phyloP scores from a whole-genome alignment of 2,113 vertebrate species.

The Catharus bicknelli region DNA sequence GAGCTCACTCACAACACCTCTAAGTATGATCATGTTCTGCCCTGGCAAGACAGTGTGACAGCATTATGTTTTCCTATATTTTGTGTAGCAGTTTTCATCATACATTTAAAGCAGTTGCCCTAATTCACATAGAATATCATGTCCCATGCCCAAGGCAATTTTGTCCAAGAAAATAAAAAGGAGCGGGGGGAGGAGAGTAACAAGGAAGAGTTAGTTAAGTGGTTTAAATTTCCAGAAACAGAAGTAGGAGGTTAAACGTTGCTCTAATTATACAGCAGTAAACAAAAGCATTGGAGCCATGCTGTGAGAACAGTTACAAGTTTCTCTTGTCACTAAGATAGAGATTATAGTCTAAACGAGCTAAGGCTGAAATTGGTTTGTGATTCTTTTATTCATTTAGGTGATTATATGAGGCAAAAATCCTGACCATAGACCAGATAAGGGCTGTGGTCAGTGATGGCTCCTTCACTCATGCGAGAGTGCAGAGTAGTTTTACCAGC shows the following conservation, averaged over 20 bases:
- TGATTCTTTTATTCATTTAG: background rate
- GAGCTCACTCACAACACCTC: background rate
- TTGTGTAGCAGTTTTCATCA: background rate
- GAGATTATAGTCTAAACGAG: background rate
- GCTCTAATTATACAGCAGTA: slow-evolving; percentile 40
- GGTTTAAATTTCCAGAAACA: slow-evolving; percentile 35
- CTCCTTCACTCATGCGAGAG: background rate
- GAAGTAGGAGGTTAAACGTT: slow-evolving; percentile 5
- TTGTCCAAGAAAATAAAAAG: background rate
- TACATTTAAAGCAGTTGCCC: background rate
- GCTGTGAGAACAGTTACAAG: background rate
- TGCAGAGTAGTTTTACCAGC: background rate
- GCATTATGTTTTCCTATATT: background rate
- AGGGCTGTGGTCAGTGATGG: accelerated
- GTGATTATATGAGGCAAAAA: background rate
- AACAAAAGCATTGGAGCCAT: background rate
- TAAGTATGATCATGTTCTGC: background rate
- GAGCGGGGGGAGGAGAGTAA: accelerated
- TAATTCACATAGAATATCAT: background rate
- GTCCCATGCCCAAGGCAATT: background rate
- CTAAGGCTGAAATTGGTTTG: background rate
- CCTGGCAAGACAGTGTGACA: background rate
- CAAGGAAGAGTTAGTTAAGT: background rate
- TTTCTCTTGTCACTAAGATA: background rate
- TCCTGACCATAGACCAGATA: background rate